Percentiles rank a stretch among this genome's conserved stretches.
Conservation (phyloP, 1,140 invertebrate species). For the Cydia strobilella region DNA sequence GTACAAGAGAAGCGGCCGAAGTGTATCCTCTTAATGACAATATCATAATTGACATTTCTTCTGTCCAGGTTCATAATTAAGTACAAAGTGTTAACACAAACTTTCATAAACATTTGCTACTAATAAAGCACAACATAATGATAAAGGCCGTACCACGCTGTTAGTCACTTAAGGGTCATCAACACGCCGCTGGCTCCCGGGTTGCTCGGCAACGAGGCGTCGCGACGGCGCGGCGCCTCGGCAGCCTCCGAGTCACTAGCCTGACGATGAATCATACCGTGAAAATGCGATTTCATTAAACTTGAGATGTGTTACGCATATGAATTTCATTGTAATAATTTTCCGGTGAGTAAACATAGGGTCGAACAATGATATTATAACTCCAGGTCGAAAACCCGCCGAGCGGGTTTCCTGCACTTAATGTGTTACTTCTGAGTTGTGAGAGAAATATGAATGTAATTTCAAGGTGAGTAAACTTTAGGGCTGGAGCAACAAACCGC, state of each 20-base stretch:
- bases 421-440: too few species aligned
- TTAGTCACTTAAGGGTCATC: conserved; percentile 18
- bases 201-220: conserved; percentile 18
- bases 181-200: background rate
- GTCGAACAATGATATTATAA: too few species aligned
- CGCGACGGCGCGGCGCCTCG: conserved; percentile 14
- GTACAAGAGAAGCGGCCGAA: too few species aligned
- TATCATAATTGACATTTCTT: too few species aligned
- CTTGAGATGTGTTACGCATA: background rate
- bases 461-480: too few species aligned
- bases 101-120: background rate
- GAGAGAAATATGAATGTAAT: too few species aligned
- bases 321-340: background rate
- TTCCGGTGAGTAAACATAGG: background rate
- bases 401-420: too few species aligned
- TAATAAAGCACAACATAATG: background rate
- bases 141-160: background rate
- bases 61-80: too few species aligned
- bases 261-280: background rate
- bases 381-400: too few species aligned
- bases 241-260: background rate
- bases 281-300: background rate
- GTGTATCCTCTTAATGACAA: too few species aligned
- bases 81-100: background rate
- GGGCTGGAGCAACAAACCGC: too few species aligned